Evolutionary conservation across 1,140 invertebrate genomes (phyloP).

Genomic region (Sinella curviseta): DNA sequence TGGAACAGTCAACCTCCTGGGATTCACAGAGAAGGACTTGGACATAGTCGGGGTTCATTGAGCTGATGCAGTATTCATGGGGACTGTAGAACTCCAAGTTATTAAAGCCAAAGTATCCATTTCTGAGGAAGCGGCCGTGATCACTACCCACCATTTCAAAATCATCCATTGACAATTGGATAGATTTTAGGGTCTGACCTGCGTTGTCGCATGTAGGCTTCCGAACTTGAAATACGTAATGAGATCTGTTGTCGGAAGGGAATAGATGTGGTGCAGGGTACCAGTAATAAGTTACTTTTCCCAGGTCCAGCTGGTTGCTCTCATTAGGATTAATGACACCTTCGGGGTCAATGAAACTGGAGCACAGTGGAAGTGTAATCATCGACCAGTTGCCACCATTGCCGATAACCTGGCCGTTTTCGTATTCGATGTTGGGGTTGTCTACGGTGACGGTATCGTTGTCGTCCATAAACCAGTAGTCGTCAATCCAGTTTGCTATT

Average conservation of each 20-base stretch:
- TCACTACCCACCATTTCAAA: not conserved
- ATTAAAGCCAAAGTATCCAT: constrained; percentile 33
- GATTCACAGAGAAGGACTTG: no score
- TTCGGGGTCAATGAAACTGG: not conserved
- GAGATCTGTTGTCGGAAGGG: not conserved
- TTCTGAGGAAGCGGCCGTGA: constrained; percentile 27
- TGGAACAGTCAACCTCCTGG: no score
- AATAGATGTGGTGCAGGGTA: not conserved
- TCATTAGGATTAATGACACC: not conserved
- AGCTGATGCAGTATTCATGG: constrained; percentile 35
- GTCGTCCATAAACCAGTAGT: no score
- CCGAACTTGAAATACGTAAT: not conserved
- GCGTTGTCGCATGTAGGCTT: not conserved
- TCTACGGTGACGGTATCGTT: not conserved
- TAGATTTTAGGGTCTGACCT: not conserved
- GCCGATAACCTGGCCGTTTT: not conserved
- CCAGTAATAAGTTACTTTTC: no score
- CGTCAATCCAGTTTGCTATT: not conserved
- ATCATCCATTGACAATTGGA: not conserved
- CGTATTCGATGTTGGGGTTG: not conserved
- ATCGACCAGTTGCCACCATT: not conserved
- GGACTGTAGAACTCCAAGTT: constrained; percentile 30
- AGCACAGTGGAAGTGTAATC: not conserved
- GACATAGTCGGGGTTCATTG: constrained; percentile 7
- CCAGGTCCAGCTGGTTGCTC: not conserved